phyloP scores from a whole-genome alignment of 1,140 invertebrate genomes.

The Drosophila murphyi region DNA sequence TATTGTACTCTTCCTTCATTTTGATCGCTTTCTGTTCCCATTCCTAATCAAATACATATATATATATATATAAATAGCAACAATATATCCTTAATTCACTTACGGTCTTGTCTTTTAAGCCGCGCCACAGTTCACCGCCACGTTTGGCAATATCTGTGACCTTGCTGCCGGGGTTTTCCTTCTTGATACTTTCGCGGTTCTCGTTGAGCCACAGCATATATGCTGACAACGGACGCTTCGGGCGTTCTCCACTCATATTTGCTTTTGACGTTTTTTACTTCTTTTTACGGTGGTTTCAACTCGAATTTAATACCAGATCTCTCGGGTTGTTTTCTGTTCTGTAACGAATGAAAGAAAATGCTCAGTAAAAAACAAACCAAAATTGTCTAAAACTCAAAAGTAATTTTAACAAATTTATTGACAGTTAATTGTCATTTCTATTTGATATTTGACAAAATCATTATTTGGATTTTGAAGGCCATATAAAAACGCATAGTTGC shows the following conservation, averaged over 20 bases:
- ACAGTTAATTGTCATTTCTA: background rate
- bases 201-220: constrained; percentile 95
- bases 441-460: no score
- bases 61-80: no score
- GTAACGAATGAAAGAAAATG: background rate
- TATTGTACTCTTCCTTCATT: constrained; percentile 93
- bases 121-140: constrained; percentile 94
- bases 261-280: constrained; percentile 12
- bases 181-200: constrained; percentile 91
- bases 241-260: constrained; percentile 91
- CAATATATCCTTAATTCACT: constrained; percentile 9
- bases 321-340: constrained; percentile 12
- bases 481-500: background rate
- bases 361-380: background rate
- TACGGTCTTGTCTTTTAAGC: constrained; percentile 84
- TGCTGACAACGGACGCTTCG: constrained; percentile 93
- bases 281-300: constrained; percentile 9
- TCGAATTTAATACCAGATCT: constrained; percentile 3
- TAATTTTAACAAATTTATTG: constrained; percentile 1
- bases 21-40: constrained; percentile 95
- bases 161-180: constrained; percentile 91
- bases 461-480: no score
- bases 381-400: background rate
- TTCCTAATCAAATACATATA: constrained; percentile 86
- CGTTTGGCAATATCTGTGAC: constrained; percentile 94